phyloP scores from a whole-genome alignment of 2,113 vertebrate genomes.

The Phalacrocorax brasilianus region DNA sequence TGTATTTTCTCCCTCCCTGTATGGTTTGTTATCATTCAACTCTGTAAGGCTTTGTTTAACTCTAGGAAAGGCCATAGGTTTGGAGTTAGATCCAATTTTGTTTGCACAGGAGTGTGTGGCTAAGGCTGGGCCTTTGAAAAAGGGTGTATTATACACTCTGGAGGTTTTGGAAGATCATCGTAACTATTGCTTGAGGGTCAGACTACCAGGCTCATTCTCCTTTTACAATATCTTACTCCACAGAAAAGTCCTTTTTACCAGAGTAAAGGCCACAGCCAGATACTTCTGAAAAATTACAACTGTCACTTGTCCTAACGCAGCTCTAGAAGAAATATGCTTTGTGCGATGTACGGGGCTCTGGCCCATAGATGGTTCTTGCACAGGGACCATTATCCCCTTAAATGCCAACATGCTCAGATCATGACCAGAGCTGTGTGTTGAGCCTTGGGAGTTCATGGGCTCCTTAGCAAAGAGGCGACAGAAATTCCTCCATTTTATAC shows the following conservation, averaged over 20 bases:
- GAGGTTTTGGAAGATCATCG: conserved; percentile 5
- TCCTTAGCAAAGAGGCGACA: neutral
- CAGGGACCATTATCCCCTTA: neutral
- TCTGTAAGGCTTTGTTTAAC: conserved; percentile 46
- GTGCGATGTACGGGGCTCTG: neutral
- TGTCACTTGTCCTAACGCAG: neutral
- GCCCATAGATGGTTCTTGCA: neutral
- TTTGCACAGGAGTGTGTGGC: conserved; percentile 56
- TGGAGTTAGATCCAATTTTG: conserved; percentile 38
- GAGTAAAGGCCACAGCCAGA: neutral
- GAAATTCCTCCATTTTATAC: neutral
- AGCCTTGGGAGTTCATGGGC: neutral
- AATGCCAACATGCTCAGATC: neutral
- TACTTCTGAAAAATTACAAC: neutral
- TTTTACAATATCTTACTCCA: neutral
- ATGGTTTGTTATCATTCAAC: conserved; percentile 52
- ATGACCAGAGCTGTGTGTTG: neutral
- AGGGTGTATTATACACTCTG: neutral
- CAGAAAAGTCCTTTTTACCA: neutral
- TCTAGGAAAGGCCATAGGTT: conserved; percentile 30
- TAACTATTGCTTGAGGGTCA: neutral
- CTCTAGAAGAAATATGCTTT: neutral
- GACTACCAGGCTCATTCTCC: neutral
- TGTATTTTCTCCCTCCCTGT: conserved; percentile 1
- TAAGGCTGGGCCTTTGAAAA: conserved; percentile 41